Conservation (phyloP, 1,140 invertebrate species). For the Drosophila fuyamai region DNA sequence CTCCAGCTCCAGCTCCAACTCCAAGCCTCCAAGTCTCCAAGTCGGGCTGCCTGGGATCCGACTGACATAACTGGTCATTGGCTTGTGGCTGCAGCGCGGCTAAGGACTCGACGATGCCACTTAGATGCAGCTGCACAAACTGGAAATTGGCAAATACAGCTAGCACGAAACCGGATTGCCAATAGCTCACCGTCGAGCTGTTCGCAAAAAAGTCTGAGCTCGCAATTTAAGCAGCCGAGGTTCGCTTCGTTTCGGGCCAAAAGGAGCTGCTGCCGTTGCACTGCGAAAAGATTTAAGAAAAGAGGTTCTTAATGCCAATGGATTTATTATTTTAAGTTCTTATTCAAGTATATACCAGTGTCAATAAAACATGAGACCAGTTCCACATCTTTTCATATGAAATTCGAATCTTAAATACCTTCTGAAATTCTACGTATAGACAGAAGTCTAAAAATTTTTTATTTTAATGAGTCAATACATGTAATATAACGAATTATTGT, state of each 20-base stretch:
- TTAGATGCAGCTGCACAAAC: conserved; percentile 76
- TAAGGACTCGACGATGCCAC: conserved; percentile 72
- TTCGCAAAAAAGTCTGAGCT: conserved; percentile 68
- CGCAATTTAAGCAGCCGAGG: conserved; percentile 60
- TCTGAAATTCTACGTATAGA: no score
- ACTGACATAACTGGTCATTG: conserved; percentile 82
- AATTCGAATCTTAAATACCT: no score
- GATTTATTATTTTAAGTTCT: no score
- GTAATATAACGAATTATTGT: no score
- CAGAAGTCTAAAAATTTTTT: no score
- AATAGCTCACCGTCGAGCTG: conserved; percentile 58
- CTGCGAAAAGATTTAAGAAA: not conserved
- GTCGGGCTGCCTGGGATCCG: conserved; percentile 55
- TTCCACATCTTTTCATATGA: no score
- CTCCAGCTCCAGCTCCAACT: conserved; percentile 3
- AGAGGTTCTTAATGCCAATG: no score
- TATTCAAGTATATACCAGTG: no score
- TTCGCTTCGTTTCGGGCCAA: conserved; percentile 38
- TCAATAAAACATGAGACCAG: no score
- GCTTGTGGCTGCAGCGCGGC: conserved; percentile 56
- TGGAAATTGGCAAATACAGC: conserved; percentile 79
- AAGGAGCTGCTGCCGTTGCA: conserved; percentile 28
- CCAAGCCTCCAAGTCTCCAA: conserved; percentile 26
- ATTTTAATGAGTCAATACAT: no score
- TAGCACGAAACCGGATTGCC: conserved; percentile 73